Base-by-base conservation (phyloP, 2,888 invertebrate genomes). In the Chymomyza amoena region DNA sequence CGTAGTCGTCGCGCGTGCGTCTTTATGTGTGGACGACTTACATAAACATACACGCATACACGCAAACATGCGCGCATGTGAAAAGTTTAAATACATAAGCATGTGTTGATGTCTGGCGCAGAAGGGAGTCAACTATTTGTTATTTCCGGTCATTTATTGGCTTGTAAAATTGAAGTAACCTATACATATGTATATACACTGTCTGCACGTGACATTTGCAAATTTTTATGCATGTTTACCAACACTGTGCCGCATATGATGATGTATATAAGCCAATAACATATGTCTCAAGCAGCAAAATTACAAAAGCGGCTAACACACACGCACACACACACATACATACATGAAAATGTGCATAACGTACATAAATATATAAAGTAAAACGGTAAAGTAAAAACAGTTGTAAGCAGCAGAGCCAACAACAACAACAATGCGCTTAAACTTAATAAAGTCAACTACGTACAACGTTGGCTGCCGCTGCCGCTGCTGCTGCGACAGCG, bases 341-440 rank as follows among this genome's bases (percentile, higher is more conserved):
- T 6, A 56, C 16, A 56, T 18, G 13, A 25, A 25, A 20, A 56
- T 56, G 25, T 56, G 25, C 25, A 16, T 56, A 56, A 7, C 10
- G 10, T 20, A 16, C 25, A 25, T 25, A 3, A 25, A 7, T 20
- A 57, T 72, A 77, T 64, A 73, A 51, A 77, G 70, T 72, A 68
- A 73, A 83, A 83, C 82, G 84, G 25, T 25, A 25, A 25, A 25
- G 82, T 82, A 84, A 86, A 79, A 84, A 84, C 86, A 83, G 82
- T 83, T 82, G 84, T 82, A 85, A 82, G 77, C 75, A 77, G 71
- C 52, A 54, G 54, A 52, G 4, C 4, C 25, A 25, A 36, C 36
- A 52, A 15, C 63, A 57, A 61, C 72, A 79, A 71, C 76, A 74
- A 69, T 65, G 36, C 67, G 78, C 77, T 85, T 74, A 76, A 82